Conservation (phyloP, 2,113 vertebrate species). For the Oxyruncus cristatus region DNA sequence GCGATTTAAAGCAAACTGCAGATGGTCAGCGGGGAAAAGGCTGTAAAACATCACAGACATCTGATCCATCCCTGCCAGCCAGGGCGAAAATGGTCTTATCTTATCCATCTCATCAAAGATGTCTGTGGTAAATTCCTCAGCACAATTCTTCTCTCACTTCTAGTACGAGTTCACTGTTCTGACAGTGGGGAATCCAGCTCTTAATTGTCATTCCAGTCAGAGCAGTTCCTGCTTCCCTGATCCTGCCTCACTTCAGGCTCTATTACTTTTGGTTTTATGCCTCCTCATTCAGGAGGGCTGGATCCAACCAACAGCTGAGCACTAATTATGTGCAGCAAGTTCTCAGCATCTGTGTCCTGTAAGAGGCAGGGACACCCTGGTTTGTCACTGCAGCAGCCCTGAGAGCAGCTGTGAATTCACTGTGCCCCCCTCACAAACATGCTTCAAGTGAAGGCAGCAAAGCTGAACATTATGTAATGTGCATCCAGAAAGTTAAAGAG, state of each 20-base stretch:
- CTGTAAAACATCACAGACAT: not conserved
- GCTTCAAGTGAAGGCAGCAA: not conserved
- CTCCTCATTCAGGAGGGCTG: not conserved
- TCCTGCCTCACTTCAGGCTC: not conserved
- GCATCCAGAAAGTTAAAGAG: not conserved
- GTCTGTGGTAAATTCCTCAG: not conserved
- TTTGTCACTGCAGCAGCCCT: not conserved
- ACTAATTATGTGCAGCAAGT: not conserved
- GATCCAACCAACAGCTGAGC: not conserved
- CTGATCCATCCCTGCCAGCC: not conserved
- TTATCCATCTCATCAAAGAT: not conserved
- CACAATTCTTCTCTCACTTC: not conserved
- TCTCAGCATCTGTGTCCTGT: not conserved
- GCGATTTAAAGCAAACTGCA: not conserved
- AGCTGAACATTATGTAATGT: not conserved
- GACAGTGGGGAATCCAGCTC: not conserved
- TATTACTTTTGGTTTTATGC: not conserved
- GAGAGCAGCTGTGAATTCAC: not conserved
- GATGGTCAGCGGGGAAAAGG: not conserved
- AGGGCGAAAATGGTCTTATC: not conserved
- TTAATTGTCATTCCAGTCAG: conserved; percentile 22
- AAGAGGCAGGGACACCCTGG: not conserved
- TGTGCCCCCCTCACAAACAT: not conserved
- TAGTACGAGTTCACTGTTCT: not conserved
- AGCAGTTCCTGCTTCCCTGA: not conserved